Evolutionary conservation across 2,888 invertebrate species (phyloP).

Genomic region (Limnephilus rhombicus): DNA sequence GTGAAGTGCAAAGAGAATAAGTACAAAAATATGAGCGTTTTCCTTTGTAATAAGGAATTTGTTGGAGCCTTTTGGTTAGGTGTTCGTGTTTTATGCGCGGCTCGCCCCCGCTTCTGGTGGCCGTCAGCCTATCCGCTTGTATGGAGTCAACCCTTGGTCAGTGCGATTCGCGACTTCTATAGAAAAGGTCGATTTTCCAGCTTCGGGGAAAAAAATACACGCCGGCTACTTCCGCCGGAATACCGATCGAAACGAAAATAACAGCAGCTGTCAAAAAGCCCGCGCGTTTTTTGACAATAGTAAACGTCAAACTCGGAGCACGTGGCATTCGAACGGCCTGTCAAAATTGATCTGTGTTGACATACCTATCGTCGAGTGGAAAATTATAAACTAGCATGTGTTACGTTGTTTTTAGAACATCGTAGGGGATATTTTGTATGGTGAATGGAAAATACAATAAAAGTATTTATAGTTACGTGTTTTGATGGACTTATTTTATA

Average conservation of each 20-base stretch:
- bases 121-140: conserved; percentile 32
- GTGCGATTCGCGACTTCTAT: conserved; percentile 54
- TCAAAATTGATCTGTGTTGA: background rate
- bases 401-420: background rate
- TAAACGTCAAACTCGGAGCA: conserved; percentile 43
- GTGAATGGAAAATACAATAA: background rate
- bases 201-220: conserved; percentile 21
- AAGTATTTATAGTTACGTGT: background rate
- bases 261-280: conserved; percentile 44
- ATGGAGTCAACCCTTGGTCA: conserved; percentile 55
- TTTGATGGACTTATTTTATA: background rate
- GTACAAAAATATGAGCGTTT: conserved; percentile 12
- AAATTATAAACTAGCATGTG: background rate
- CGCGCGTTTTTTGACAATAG: conserved; percentile 41
- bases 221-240: conserved; percentile 36
- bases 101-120: conserved; percentile 35
- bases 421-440: background rate
- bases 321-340: conserved; percentile 19
- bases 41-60: background rate
- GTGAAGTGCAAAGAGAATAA: conserved; percentile 4
- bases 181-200: conserved; percentile 56
- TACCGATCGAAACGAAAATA: conserved; percentile 38
- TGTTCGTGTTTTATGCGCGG: background rate
- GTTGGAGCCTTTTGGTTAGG: conserved; percentile 32
- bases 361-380: background rate